Base-by-base conservation (phyloP, 2,797 vertebrate genomes). In the Acrocephalus scirpaceus region DNA sequence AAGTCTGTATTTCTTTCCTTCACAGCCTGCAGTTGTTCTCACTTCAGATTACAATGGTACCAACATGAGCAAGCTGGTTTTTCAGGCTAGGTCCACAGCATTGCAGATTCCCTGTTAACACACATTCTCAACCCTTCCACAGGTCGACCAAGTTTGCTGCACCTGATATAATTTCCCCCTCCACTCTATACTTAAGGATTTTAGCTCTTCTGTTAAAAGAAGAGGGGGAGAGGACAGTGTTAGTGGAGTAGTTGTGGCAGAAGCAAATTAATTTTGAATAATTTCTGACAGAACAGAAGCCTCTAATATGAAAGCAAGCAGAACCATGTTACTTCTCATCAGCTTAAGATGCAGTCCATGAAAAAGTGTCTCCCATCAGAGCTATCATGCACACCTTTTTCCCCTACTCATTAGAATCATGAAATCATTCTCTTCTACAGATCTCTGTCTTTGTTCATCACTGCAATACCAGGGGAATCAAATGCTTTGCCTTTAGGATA, bases 361-460 rank as follows among this genome's bases (percentile, higher is more conserved):
- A 96, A 76, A 34, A 92, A 78, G 18, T 54, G 32, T 26, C 95
- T 94, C 61, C 20, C 4, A 0, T 50, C 79, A 40, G 36, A 87
- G 15, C 20, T 47, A 38, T 17, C 62, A 78, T 30, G 56, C 36
- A 88, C 29, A 79, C 19, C 17, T 70, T 84, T 89, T n/a, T 5
- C 50, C 74, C 95, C 95, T 97, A 98, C 98, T 98, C 62, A 98
- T 95, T 13, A 92, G 42, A 56, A 97, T 97, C 21, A 93, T 75
- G 6, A n/a, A 77, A n/a, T 80, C 71, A 62, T 90, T 76, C n/a
- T 80, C 66, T 87, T 73, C 71, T 73, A n/a, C 11, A 38, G 27
- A 62, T 25, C 27, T n/a, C 10, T 88, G 61, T 65, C 77, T 57
- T 36, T 88, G 48, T 25, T 58, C 12, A 5, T 92, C 93, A 25